phyloP scores from a whole-genome alignment of 1,140 invertebrate genomes.

The Zaprionus tsacasi region DNA sequence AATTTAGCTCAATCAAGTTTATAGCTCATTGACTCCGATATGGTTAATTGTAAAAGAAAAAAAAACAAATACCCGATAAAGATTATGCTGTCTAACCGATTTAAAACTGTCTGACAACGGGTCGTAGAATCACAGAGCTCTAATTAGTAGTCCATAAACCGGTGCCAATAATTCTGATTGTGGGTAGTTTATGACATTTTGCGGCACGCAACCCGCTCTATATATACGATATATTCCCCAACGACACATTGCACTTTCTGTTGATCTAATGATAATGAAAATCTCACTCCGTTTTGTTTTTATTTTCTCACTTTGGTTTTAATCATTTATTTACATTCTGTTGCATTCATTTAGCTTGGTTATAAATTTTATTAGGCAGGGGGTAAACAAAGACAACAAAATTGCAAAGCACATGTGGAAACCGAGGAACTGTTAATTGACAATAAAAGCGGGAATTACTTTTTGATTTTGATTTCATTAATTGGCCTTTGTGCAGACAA shows the following conservation, averaged over 20 bases:
- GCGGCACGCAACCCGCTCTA: conserved; percentile 7
- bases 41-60: background rate
- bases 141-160: conserved; percentile 22
- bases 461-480: background rate
- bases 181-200: conserved; percentile 5
- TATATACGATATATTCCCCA: background rate
- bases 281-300: background rate
- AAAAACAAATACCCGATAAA: background rate
- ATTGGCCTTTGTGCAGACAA: background rate
- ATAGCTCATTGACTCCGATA: background rate
- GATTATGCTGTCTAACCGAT: background rate
- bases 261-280: conserved; percentile 21
- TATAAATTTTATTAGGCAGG: conserved; percentile 8
- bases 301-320: conserved; percentile 34
- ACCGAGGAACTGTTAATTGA: background rate
- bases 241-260: conserved; percentile 14
- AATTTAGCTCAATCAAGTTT: background rate
- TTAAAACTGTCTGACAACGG: background rate
- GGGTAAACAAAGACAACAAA: background rate
- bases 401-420: background rate
- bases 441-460: background rate
- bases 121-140: background rate
- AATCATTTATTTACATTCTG: conserved; percentile 43
- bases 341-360: conserved; percentile 31
- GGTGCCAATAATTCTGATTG: background rate